Evolutionary conservation across 2,113 vertebrate genomes (phyloP).

Genomic region (Charina bottae): DNA sequence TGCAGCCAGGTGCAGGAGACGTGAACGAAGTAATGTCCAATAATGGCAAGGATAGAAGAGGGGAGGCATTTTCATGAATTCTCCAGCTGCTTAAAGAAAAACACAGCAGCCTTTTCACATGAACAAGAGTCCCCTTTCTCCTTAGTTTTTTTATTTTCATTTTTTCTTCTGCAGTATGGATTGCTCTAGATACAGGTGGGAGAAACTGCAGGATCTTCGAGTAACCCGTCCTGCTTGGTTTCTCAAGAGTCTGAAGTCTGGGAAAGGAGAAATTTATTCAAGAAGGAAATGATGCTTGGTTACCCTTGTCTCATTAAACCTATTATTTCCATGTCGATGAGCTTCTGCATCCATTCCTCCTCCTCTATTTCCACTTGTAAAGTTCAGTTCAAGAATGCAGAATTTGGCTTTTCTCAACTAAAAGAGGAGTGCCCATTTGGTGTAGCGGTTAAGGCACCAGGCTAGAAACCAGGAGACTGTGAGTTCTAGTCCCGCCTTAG

Average conservation of each 20-base stretch:
- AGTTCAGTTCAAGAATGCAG: constrained; percentile 53
- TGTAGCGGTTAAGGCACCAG: neutral
- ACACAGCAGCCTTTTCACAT: neutral
- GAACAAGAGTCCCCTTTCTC: neutral
- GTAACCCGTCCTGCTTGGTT: constrained; percentile 55
- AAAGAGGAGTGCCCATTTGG: neutral
- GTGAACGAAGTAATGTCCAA: neutral
- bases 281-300: constrained; percentile 67
- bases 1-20: neutral
- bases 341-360: neutral
- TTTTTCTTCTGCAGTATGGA: constrained; percentile 32
- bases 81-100: neutral
- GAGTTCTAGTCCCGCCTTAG: neutral
- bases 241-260: constrained; percentile 53
- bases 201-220: constrained; percentile 51
- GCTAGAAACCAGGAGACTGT: neutral
- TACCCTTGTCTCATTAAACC: constrained; percentile 72
- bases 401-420: constrained; percentile 42
- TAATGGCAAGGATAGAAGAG: neutral
- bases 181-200: constrained; percentile 47
- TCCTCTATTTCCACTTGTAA: constrained; percentile 20
- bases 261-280: constrained; percentile 66
- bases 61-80: neutral
- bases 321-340: constrained; percentile 62
- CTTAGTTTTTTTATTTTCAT: constrained; percentile 23